Percentiles rank a stretch among this genome's conserved stretches.
Conservation (phyloP, 2,888 invertebrate species). For the Saturnia pavonia region DNA sequence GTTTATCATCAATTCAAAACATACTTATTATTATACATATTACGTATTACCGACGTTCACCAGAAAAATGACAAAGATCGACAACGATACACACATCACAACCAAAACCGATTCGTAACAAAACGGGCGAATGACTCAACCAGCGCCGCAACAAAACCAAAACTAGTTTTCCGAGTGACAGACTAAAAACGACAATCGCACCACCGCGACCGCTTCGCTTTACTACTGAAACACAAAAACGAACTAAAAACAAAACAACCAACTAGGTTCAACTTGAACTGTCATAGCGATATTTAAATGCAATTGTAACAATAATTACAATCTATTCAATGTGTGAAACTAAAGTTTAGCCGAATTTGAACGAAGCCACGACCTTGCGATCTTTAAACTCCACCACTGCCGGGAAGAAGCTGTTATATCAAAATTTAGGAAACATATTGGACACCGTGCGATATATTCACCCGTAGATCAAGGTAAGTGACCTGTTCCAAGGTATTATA, state of each 20-base stretch:
- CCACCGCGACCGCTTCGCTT: background rate
- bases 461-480: slow-evolving; percentile 72
- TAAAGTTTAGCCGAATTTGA: background rate
- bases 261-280: background rate
- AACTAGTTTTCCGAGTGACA: slow-evolving; percentile 41
- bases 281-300: background rate
- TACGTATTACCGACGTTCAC: background rate
- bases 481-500: slow-evolving; percentile 69
- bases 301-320: background rate
- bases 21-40: too few species aligned
- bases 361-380: background rate
- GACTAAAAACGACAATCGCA: slow-evolving; percentile 27
- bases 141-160: slow-evolving; percentile 29
- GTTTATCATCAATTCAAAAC: background rate
- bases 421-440: slow-evolving; percentile 15
- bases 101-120: slow-evolving; percentile 9
- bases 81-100: slow-evolving; percentile 6
- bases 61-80: background rate
- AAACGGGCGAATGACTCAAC: slow-evolving; percentile 38
- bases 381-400: background rate
- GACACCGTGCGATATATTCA: slow-evolving; percentile 28
- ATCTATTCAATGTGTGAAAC: background rate
- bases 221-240: slow-evolving; percentile 5
- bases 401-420: background rate
- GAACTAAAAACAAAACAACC: background rate